Conservation (phyloP, 2,888 invertebrate genomes). For the Elysia crispata region DNA sequence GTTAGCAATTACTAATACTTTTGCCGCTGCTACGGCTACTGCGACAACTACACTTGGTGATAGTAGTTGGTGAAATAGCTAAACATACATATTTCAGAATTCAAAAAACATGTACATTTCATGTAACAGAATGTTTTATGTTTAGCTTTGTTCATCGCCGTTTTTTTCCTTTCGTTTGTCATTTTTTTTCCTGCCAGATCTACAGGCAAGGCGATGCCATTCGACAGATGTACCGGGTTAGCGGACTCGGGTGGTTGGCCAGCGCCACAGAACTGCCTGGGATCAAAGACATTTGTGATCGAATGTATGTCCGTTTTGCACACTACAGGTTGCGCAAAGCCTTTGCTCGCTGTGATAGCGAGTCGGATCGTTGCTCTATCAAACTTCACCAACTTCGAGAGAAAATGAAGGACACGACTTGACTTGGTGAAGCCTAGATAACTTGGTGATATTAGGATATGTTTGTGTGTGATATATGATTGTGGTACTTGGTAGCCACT, state of each 20-base stretch:
- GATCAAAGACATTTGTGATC: conserved; percentile 44
- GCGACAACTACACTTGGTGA: too few species aligned
- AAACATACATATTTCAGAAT: too few species aligned
- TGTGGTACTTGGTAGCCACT: neutral
- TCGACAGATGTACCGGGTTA: conserved; percentile 53
- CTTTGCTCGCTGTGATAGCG: conserved; percentile 40
- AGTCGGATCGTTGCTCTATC: conserved; percentile 33
- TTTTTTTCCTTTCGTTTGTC: too few species aligned
- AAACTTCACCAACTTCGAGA: conserved; percentile 44
- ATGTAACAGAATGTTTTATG: too few species aligned
- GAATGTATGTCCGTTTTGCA: conserved; percentile 43
- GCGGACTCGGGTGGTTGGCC: conserved; percentile 51
- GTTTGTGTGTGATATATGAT: neutral
- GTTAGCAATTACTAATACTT: too few species aligned
- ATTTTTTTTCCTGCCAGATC: conserved; percentile 47
- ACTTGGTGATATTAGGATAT: neutral
- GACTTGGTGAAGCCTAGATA: neutral
- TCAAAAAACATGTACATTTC: too few species aligned
- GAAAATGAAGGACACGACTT: conserved; percentile 23
- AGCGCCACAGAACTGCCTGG: conserved; percentile 47
- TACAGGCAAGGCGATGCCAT: conserved; percentile 52
- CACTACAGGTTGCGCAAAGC: conserved; percentile 43
- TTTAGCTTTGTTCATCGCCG: too few species aligned
- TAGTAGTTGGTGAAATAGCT: too few species aligned
- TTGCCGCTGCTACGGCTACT: too few species aligned